These are phyloP conservation scores for zebrafish (Danio rerio) DNA, from an alignment of 2,113 vertebrate genomes.

Conservation along the genomic window GRCz12tu NC_133191.1:32788001-32788500, in stretches of 20 bases:
- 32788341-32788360: slow-evolving; percentile 95
- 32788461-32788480: background rate
- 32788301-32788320: slow-evolving; percentile 93
- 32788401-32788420: slow-evolving; percentile 92
- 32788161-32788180: background rate
- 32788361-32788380: slow-evolving; percentile 89
- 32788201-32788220: background rate
- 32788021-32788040: too few species aligned
- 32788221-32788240: background rate
- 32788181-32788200: too few species aligned
- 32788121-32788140: background rate
- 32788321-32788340: slow-evolving; percentile 96
- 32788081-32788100: too few species aligned
- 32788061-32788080: too few species aligned
- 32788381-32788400: slow-evolving; percentile 86
- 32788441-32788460: background rate
- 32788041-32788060: too few species aligned
- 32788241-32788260: background rate
- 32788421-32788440: slow-evolving; percentile 76
- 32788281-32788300: slow-evolving; percentile 94
- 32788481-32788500: background rate
- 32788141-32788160: background rate
- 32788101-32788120: background rate
- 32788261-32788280: slow-evolving; percentile 84
- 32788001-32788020: too few species aligned